Percentiles rank a stretch among this genome's conserved stretches.
These are phyloP conservation scores for Chionodraco myersi DNA, from an alignment of 2,113 vertebrate species.

Conservation along the genomic window DNA sequence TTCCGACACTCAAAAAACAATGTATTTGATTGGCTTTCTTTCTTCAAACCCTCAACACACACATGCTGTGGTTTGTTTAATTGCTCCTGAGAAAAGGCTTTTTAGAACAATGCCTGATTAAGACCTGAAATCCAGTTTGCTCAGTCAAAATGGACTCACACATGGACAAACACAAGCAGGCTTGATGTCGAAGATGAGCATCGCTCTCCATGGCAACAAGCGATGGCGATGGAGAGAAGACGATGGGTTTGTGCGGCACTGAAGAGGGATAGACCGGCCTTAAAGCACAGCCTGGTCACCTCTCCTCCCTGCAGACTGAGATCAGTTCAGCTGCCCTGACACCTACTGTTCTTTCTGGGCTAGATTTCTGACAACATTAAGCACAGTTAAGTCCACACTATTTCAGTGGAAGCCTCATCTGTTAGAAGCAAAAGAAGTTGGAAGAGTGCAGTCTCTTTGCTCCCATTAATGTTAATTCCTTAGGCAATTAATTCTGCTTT, in stretches of 20 bases:
- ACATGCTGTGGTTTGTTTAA: neutral
- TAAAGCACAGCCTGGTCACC: conserved; percentile 44
- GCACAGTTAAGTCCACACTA: conserved; percentile 27
- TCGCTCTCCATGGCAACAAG: conserved; percentile 63
- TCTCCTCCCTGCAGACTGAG: conserved; percentile 39
- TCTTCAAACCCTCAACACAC: conserved; percentile 1
- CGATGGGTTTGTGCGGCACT: conserved; percentile 30
- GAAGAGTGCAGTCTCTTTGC: conserved; percentile 10
- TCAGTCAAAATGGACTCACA: conserved; percentile 16
- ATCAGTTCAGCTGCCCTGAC: conserved; percentile 30
- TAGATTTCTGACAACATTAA: conserved; percentile 36
- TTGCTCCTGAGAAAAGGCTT: conserved; percentile 10
- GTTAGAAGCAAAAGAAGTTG: conserved; percentile 15
- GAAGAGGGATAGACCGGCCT: conserved; percentile 31
- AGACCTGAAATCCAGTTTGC: conserved; percentile 34
- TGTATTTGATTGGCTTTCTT: conserved; percentile 5
- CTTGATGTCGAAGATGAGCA: conserved; percentile 34
- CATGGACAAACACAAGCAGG: conserved; percentile 42
- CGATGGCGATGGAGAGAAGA: conserved; percentile 36
- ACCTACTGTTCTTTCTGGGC: conserved; percentile 19
- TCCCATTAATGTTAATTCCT: conserved; percentile 16
- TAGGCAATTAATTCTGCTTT: neutral
- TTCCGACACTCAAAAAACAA: neutral
- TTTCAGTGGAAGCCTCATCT: conserved; percentile 21
- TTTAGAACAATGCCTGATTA: conserved; percentile 33